Percentiles rank a stretch among this genome's conserved stretches.
Conservation (phyloP, 1,140 invertebrate genomes). For the Pentalonia nigronervosa region DNA sequence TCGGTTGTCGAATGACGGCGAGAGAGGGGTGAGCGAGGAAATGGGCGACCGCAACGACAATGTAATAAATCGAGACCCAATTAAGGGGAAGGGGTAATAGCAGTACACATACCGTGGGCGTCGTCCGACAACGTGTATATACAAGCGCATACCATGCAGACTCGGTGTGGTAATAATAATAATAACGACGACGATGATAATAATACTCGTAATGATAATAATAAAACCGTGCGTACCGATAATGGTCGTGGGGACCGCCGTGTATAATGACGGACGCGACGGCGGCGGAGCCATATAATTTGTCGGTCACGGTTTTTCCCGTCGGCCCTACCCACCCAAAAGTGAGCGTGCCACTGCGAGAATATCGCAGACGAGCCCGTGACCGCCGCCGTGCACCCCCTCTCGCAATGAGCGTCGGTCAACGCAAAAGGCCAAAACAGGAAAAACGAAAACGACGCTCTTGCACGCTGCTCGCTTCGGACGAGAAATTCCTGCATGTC, state of each 20-base stretch:
- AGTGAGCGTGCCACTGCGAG: not conserved
- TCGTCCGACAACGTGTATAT: constrained; percentile 44
- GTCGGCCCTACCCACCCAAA: not conserved
- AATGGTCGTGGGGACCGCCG: constrained; percentile 48
- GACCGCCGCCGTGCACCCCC: not conserved
- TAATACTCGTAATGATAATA: constrained; percentile 53
- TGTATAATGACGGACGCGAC: constrained; percentile 19
- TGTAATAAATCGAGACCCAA: constrained; percentile 55
- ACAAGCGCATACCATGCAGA: not conserved
- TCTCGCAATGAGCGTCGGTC: too few species aligned
- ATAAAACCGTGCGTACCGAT: constrained; percentile 56
- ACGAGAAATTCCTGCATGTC: not conserved
- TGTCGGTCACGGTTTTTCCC: constrained; percentile 51
- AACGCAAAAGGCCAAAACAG: not conserved
- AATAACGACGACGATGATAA: constrained; percentile 26
- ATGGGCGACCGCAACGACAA: constrained; percentile 7
- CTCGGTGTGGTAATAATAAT: constrained; percentile 46
- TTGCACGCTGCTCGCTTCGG: not conserved
- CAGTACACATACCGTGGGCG: constrained; percentile 25
- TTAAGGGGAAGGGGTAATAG: constrained; percentile 32
- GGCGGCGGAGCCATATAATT: constrained; percentile 44
- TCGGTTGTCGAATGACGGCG: not conserved
- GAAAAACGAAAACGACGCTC: not conserved
- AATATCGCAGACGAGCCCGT: not conserved
- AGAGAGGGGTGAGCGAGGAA: not conserved